Conservation (phyloP, 2,797 vertebrate species). For the Sphenodon punctatus region DNA sequence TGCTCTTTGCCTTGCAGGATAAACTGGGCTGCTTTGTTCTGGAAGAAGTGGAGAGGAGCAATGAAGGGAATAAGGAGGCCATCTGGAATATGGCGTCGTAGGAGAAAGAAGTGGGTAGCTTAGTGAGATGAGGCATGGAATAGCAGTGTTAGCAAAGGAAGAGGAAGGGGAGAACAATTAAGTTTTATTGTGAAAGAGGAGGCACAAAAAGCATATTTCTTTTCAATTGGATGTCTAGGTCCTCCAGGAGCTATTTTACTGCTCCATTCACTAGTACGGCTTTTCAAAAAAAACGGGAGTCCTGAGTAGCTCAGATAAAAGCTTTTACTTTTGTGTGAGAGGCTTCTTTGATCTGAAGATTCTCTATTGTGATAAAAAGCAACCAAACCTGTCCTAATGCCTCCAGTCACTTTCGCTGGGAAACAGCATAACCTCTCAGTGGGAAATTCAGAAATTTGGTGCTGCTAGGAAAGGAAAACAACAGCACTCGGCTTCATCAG, state of each 20-base stretch:
- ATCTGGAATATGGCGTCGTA: not conserved
- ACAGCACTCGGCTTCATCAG: not conserved
- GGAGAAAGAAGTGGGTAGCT: not conserved
- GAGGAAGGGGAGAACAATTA: not conserved
- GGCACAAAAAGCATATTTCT: too few species aligned
- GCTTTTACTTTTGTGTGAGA: not conserved
- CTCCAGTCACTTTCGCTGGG: not conserved
- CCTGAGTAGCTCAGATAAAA: not conserved
- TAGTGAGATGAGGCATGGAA: not conserved
- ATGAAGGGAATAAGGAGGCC: not conserved
- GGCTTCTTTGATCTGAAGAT: not conserved
- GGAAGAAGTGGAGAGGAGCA: not conserved
- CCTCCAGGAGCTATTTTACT: not conserved
- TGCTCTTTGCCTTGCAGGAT: rapidly evolving
- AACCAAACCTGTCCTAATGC: not conserved
- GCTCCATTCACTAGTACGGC: not conserved
- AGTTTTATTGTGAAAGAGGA: not conserved
- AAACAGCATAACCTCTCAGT: not conserved
- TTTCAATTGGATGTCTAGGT: not conserved
- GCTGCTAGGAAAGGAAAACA: constrained; percentile 9
- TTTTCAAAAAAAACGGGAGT: not conserved
- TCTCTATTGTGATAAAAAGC: constrained; percentile 8
- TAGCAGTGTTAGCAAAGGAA: not conserved
- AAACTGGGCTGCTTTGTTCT: not conserved
- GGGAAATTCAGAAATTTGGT: not conserved